phyloP scores from a whole-genome alignment of 30 jellyfish, hydroid and myxozoan species.

The Pseudorhiza aurosa region DNA sequence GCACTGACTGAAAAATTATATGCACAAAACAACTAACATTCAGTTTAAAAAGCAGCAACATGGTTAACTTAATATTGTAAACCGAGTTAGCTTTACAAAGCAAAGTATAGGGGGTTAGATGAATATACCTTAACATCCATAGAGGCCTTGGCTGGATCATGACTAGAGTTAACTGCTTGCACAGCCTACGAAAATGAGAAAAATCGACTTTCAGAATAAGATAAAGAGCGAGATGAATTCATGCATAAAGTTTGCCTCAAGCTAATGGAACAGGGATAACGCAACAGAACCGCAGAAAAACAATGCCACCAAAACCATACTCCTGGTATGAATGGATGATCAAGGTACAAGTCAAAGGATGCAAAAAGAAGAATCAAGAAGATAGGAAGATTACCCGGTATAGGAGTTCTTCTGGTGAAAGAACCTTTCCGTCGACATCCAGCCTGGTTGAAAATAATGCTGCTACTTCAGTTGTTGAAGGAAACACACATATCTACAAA shows the following conservation, averaged over 20 bases:
- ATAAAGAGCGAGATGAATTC: not conserved
- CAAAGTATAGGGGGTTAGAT: too few species aligned
- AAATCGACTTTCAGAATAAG: not conserved
- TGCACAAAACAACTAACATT: too few species aligned
- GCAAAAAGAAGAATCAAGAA: not conserved
- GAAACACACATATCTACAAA: too few species aligned
- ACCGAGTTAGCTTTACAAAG: too few species aligned
- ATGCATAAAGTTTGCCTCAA: too few species aligned
- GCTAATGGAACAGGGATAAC: too few species aligned
- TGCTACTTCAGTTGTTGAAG: too few species aligned
- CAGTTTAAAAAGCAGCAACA: too few species aligned
- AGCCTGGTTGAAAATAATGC: constrained; percentile 56
- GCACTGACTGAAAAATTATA: too few species aligned
- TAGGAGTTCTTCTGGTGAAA: constrained; percentile 90
- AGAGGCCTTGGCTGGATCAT: constrained; percentile 73
- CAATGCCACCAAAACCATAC: too few species aligned
- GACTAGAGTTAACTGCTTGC: constrained; percentile 89
- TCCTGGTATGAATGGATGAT: not conserved
- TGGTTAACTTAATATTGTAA: too few species aligned
- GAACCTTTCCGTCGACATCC: constrained; percentile 96
- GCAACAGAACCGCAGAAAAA: too few species aligned
- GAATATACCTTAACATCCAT: constrained; percentile 88
- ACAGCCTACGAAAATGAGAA: constrained; percentile 71
- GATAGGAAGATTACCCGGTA: constrained; percentile 69
- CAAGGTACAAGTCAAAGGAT: not conserved